Evolutionary conservation across 2,888 invertebrate genomes (phyloP), one percentile per base, ranked within the genome.

Genomic region (Omphaloscelis lunosa): DNA sequence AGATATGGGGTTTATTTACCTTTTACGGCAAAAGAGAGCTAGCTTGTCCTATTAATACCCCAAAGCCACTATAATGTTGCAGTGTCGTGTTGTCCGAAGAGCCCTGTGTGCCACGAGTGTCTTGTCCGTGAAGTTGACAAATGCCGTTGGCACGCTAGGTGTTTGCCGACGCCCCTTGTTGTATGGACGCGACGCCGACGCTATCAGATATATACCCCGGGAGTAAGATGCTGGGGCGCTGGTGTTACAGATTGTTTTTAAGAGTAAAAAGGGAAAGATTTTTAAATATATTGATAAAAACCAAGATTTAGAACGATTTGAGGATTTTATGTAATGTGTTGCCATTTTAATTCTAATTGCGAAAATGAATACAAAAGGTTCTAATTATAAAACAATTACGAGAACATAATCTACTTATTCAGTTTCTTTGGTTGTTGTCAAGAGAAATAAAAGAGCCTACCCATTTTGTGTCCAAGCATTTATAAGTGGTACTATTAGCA

Each of bases 121-220:
- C 89, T 90, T 94, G 94, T 92, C 90, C 83, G 89, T 92, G 93
- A 93, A 93, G 93, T 93, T 95, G 95, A 95, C 94, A 95, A 95
- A 95, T 95, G 94, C 91, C 92, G 87, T 88, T 85, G 88, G 90
- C 88, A 88, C 86, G 85, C 80, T 88, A 91, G 90, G 92, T 95
- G 94, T 95, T 94, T 93, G 92, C 89, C 86, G 91, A 92, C 90
- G 88, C 88, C 88, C 89, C 93, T 93, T 89, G 90, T 92, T 90
- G 84, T 82, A 86, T 92, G 90, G 83, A 87, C 85, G 85, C 87
- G 86, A 77, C 81, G 86, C 77, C 86, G 86, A 77, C 81, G 83
- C 78, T 86, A 87, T 89, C 85, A 83, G 88, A 92, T 88, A 80
- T 82, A 88, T 85, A 88, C 75, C 81, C 69, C 27, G 63, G 53